Evolutionary conservation across 53 echinoderm and acorn worm genomes (phyloP), one percentile per base, ranked within the genome.

Genomic region (Hippasteria phrygiana): DNA sequence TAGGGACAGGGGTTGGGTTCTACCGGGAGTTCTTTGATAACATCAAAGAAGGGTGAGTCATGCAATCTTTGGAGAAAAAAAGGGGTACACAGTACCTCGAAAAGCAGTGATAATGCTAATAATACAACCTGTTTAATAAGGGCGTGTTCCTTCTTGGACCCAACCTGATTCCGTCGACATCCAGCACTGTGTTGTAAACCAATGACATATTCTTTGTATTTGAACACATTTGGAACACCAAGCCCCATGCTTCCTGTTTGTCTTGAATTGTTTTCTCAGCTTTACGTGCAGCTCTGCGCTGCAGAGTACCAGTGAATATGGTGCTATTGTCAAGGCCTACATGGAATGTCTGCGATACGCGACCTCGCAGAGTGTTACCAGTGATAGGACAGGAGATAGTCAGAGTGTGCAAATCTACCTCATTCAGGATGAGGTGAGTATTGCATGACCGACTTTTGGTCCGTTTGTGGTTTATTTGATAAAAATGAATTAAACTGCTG

Each of bases 301-400:
- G 35, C 81, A 77, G 51, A 90, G 83, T 14, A 72, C 81, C 70
- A 91, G 94, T 48, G 95, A 99, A 82, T 90, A 91, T 29, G 75
- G 88, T 28, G 96, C 96, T 24, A 75, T 99, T 4, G 24, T 94
- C 66, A 96, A 94, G 43, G 93, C 99, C 13, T 94, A 91, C 72
- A 93, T 96, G 94, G 99, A 99, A 55, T 99, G 99, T 75, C 87
- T 99, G 11, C 77, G 95, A 26, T 99, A 93, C 76, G 83, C 88
- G 24, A 55, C 92, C 9, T 85, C 93, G 7, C 91, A 87, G 46
- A 81, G 74, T 71, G 47, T 95, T 17, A 88, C 84, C 29, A 77
- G 71, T 37, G 85, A 50, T 5, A 17, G 43, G n/a, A 71, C 55
- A 10, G 87, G 86, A 0, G 32, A 70, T 42, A 37, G 71, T 31